Evolutionary conservation across 2,113 vertebrate species (phyloP).

Genomic region (Gnathonemus longibarbis): DNA sequence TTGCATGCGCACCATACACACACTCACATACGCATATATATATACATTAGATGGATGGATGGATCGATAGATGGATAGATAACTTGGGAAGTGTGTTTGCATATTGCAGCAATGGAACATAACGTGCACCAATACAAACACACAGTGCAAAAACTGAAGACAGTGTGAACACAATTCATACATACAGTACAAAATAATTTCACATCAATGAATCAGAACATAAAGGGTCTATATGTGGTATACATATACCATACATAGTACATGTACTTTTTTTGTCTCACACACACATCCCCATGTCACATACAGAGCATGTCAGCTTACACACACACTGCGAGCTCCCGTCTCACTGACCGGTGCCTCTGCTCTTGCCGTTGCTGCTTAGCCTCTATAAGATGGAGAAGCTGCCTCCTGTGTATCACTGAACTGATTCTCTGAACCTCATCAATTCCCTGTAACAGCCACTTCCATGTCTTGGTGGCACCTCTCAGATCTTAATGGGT

Average conservation of each 20-base stretch:
- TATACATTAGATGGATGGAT: neutral
- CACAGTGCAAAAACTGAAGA: neutral
- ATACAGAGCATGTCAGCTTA: constrained; percentile 10
- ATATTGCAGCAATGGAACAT: neutral
- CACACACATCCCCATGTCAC: neutral
- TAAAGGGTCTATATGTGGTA: neutral
- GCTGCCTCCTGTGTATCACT: neutral
- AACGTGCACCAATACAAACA: neutral
- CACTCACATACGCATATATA: neutral
- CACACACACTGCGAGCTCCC: constrained; percentile 27
- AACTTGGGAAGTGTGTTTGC: neutral
- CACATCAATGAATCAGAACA: neutral
- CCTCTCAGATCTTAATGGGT: neutral
- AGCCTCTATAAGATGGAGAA: constrained; percentile 3
- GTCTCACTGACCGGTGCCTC: constrained; percentile 39
- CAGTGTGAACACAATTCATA: neutral
- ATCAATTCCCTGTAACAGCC: neutral
- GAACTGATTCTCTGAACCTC: neutral
- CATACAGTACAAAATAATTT: neutral
- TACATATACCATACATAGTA: neutral
- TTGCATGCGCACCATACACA: neutral
- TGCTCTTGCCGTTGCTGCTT: constrained; percentile 47
- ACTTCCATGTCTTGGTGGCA: neutral
- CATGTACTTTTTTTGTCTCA: neutral
- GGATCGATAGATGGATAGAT: neutral